These are phyloP conservation scores for Solenopsis invicta DNA, from an alignment of 1,140 invertebrate species.

Conservation along the genomic window DNA sequence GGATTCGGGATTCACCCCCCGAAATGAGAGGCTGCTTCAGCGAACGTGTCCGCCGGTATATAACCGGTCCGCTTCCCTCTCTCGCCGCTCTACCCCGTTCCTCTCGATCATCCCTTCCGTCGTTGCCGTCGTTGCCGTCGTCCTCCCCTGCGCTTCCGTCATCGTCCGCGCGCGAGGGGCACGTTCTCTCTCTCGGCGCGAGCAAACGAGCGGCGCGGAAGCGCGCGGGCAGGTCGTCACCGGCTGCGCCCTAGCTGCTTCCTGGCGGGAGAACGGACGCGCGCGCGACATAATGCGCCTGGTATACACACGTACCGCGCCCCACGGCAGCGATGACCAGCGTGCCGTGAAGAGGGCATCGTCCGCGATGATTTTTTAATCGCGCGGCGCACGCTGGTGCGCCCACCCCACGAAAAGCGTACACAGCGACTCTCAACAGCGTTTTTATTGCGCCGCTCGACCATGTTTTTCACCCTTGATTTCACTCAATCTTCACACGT, in stretches of 20 bases:
- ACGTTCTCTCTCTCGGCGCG: too few species aligned
- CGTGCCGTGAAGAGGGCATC: slow-evolving; percentile 76
- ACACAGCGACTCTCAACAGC: slow-evolving; percentile 61
- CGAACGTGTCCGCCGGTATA: slow-evolving; percentile 67
- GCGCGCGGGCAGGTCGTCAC: slow-evolving; percentile 65
- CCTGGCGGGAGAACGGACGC: slow-evolving; percentile 66
- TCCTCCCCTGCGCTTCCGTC: slow-evolving; percentile 25
- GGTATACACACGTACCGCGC: slow-evolving; percentile 63
- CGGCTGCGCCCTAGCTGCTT: slow-evolving; percentile 70
- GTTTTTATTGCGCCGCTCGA: slow-evolving; percentile 24
- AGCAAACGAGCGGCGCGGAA: slow-evolving; percentile 59
- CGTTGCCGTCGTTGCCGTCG: too few species aligned
- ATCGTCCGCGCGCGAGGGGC: slow-evolving; percentile 61
- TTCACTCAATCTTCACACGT: background rate
- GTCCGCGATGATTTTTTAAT: slow-evolving; percentile 77
- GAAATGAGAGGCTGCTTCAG: slow-evolving; percentile 73
- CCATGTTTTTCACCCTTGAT: background rate
- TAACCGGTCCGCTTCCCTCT: slow-evolving; percentile 1
- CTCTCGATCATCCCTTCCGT: slow-evolving; percentile 51
- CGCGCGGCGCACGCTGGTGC: slow-evolving; percentile 62
- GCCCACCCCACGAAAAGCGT: slow-evolving; percentile 63
- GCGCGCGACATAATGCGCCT: slow-evolving; percentile 72
- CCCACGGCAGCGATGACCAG: slow-evolving; percentile 71
- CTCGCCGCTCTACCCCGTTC: background rate
- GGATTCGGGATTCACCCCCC: slow-evolving; percentile 65